These are phyloP conservation scores for Camponotus fellah DNA, from an alignment of 2,888 invertebrate genomes.

Conservation along the genomic window DNA sequence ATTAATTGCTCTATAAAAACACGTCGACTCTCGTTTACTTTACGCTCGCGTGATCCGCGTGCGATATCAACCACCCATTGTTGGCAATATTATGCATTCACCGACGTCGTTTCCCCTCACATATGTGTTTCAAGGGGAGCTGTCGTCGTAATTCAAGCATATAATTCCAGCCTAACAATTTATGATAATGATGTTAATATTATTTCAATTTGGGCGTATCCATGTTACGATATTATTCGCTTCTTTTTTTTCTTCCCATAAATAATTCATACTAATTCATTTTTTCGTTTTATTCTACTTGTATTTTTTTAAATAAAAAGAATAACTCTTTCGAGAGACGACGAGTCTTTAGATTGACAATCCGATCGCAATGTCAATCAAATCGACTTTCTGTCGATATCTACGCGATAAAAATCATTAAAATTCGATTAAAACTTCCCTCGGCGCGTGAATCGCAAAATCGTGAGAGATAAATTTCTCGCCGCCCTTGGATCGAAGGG, in stretches of 20 bases:
- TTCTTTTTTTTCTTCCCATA: neutral
- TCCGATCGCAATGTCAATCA: neutral
- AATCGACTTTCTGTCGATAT: constrained; percentile 1
- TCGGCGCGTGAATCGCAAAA: neutral
- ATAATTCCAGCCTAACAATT: neutral
- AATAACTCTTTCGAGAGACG: neutral
- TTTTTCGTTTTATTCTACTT: neutral
- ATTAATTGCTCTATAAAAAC: constrained; percentile 44
- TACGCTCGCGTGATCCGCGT: constrained; percentile 32
- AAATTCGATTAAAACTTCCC: neutral
- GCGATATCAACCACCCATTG: neutral
- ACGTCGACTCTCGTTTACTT: constrained; percentile 2
- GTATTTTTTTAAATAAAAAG: neutral
- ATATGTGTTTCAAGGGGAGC: neutral
- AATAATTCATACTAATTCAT: neutral
- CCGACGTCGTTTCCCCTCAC: constrained; percentile 1
- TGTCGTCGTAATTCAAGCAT: neutral
- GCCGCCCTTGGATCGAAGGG: constrained; percentile 28
- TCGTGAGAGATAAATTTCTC: constrained; percentile 12
- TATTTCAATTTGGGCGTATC: neutral
- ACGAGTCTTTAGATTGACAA: neutral
- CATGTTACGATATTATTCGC: neutral
- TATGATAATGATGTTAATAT: constrained; percentile 2
- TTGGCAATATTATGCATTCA: constrained; percentile 22
- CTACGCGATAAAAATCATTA: neutral